Evolutionary conservation across 2,113 vertebrate genomes (phyloP).

Genomic region (Anhinga rufa): DNA sequence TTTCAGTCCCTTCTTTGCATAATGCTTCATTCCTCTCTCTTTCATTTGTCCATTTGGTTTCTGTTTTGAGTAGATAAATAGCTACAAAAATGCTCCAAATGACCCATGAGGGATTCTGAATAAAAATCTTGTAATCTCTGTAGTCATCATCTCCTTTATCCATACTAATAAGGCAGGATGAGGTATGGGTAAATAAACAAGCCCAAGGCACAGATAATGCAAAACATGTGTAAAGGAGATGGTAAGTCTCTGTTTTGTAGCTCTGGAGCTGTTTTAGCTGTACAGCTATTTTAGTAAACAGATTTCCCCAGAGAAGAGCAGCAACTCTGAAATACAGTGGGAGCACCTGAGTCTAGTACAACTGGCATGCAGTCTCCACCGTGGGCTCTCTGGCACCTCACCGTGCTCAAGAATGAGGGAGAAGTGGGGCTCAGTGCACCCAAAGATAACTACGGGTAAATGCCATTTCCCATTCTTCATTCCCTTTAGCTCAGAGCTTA

Average conservation of each 20-base stretch:
- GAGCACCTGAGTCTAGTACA: background rate
- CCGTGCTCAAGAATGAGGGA: background rate
- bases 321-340: background rate
- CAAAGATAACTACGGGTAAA: background rate
- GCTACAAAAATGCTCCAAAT: background rate
- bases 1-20: background rate
- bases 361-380: background rate
- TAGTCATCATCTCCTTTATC: background rate
- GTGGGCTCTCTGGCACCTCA: background rate
- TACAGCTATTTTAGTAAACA: background rate
- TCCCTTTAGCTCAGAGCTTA: background rate
- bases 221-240: background rate
- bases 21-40: background rate
- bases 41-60: background rate
- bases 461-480: background rate
- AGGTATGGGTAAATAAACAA: background rate
- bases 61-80: background rate
- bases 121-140: conserved; percentile 6
- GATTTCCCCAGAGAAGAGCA: background rate
- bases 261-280: background rate
- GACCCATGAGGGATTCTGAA: background rate
- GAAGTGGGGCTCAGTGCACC: background rate
- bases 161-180: background rate
- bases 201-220: background rate
- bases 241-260: background rate